phyloP scores from a whole-genome alignment of 2,113 vertebrate species.

The Suricata suricatta region DNA sequence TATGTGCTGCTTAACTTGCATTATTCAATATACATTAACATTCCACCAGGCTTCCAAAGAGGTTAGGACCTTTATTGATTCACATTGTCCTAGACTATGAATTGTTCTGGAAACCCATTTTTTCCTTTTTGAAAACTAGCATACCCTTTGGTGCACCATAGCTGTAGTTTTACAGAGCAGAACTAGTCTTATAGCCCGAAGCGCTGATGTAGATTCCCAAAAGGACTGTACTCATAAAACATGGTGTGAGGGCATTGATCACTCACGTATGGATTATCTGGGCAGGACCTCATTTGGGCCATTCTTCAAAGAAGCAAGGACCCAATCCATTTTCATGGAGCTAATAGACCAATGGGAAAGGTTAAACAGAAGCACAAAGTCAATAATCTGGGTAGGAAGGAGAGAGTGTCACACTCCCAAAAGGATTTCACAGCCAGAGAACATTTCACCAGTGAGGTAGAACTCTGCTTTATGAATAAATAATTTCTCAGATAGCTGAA shows the following conservation, averaged over 20 bases:
- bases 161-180: not conserved
- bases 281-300: not conserved
- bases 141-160: not conserved
- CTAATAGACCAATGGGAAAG: not conserved
- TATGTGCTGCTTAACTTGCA: not conserved
- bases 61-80: not conserved
- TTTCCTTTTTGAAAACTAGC: not conserved
- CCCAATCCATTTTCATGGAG: not conserved
- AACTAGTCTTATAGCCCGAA: not conserved
- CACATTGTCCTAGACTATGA: constrained; percentile 2
- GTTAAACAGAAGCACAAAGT: not conserved
- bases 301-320: not conserved
- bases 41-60: constrained; percentile 43
- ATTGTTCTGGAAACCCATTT: constrained; percentile 3
- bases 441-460: not conserved
- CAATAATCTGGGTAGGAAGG: not conserved
- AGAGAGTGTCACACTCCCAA: not conserved
- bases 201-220: not conserved
- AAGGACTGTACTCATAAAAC: not conserved
- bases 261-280: not conserved
- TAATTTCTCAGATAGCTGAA: constrained; percentile 23
- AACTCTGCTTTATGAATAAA: constrained; percentile 44
- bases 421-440: not conserved
- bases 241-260: not conserved
- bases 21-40: constrained; percentile 33